Evolutionary conservation across 2,888 invertebrate species (phyloP).

Genomic region (Epinotia brunnichana): DNA sequence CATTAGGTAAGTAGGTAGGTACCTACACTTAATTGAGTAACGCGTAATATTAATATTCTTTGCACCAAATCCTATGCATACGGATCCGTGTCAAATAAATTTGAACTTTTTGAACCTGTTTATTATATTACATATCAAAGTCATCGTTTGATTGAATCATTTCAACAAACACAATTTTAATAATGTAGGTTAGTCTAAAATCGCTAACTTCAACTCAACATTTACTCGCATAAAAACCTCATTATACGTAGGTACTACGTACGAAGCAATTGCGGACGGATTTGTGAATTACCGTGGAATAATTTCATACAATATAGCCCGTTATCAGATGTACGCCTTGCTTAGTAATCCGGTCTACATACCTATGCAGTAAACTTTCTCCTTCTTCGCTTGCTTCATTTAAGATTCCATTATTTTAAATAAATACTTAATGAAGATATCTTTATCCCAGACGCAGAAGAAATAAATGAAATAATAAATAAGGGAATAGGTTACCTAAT

Average conservation of each 20-base stretch:
- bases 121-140: too few relatives aligned
- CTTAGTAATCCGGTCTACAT: slow-evolving; percentile 35
- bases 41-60: too few relatives aligned
- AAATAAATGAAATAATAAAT: too few relatives aligned
- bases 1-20: too few relatives aligned
- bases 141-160: too few relatives aligned
- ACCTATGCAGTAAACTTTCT: slow-evolving; percentile 30
- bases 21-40: too few relatives aligned
- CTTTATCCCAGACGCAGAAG: too few relatives aligned
- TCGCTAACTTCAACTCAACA: neutral
- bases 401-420: neutral
- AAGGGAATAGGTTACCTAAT: too few relatives aligned
- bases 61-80: too few relatives aligned
- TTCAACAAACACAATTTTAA: neutral
- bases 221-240: neutral
- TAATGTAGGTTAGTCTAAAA: neutral
- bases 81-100: too few relatives aligned
- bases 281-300: slow-evolving; percentile 23
- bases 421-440: neutral
- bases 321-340: slow-evolving; percentile 33
- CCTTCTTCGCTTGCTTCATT: slow-evolving; percentile 5
- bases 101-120: too few relatives aligned
- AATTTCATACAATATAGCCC: slow-evolving; percentile 8
- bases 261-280: slow-evolving; percentile 5
- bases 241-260: neutral